Evolutionary conservation across 2,797 vertebrate species (phyloP).

Genomic region (Aphelocoma californica): DNA sequence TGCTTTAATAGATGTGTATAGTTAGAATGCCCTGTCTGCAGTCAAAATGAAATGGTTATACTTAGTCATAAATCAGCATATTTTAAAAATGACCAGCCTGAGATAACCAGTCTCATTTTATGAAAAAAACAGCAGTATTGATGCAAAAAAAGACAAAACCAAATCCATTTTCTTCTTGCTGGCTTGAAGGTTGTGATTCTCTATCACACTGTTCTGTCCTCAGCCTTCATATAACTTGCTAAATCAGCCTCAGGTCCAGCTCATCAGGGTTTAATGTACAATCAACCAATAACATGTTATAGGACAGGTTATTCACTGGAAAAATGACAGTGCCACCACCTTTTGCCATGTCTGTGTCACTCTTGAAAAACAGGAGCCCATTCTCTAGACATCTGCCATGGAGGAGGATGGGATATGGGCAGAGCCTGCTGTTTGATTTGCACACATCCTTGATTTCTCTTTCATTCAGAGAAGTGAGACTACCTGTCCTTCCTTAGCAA

Average conservation of each 20-base stretch:
- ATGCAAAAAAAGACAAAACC: background rate
- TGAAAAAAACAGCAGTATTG: background rate
- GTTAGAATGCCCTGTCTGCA: background rate
- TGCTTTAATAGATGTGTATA: background rate
- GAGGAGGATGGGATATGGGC: background rate
- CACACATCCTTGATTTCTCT: background rate
- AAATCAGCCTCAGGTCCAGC: background rate
- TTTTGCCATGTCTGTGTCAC: background rate
- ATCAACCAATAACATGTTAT: fast-evolving
- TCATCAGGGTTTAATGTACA: background rate
- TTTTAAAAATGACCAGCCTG: background rate
- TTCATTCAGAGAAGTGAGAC: background rate
- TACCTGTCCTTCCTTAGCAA: background rate
- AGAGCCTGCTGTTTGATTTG: background rate
- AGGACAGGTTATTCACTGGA: background rate
- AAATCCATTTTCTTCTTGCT: background rate
- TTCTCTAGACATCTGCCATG: fast-evolving
- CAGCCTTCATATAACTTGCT: background rate
- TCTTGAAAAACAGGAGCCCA: background rate
- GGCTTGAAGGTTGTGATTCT: background rate
- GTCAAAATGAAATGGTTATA: background rate
- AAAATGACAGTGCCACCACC: background rate
- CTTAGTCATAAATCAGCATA: background rate
- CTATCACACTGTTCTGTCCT: background rate
- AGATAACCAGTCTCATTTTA: background rate